Base-by-base conservation (phyloP, 2,113 vertebrate genomes). In the Cepphus grylle region DNA sequence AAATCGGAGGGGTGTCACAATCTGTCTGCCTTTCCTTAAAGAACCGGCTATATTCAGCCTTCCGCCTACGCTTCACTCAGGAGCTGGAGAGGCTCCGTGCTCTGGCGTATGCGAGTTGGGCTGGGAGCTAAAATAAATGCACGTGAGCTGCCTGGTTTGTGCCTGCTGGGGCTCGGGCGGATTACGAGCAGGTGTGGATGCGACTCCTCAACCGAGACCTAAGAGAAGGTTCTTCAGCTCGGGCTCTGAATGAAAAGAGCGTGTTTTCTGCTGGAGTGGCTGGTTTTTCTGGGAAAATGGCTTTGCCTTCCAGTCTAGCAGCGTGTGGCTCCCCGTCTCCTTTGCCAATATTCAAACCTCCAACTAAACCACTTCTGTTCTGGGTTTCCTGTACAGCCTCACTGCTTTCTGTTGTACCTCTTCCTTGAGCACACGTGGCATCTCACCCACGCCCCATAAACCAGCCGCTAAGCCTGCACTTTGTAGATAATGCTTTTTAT, bases 391-490 rank as follows among this genome's bases (percentile, higher is more conserved):
- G 27, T 13, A 0, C 32, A 11, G 21, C 86, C 52, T 34, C 3
- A 0, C 29, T 56, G 40, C n/a, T 32, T n/a, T 40, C 49, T 27
- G 10, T 6, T 12, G 11, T 20, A 8, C 19, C 34, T 21, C 26
- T 32, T 65, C 65, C 63, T 12, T 8, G 9, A 19, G 40, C 5
- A 0, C 5, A 0, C 40, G 42, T 5, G 20, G 11, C 11, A 2
- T 7, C 42, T 30, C 13, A 1, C 42, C 49, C 15, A 1, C 32
- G 2, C 15, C 65, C 50, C 80, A 11, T 5, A 3, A 77, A 53
- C 0, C 43, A 73, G 34, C 43, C n/a, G 7, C 45, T 26, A 3
- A 6, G 3, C 1, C 6, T 17, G 6, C 30, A 0, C 34, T 18
- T 59, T 9, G 2, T 45, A 58, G 76, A 19, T 3, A 65, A 91